These are phyloP conservation scores for Clarias batrachus DNA, from an alignment of 2,113 vertebrate species.

Conservation along the genomic window DNA sequence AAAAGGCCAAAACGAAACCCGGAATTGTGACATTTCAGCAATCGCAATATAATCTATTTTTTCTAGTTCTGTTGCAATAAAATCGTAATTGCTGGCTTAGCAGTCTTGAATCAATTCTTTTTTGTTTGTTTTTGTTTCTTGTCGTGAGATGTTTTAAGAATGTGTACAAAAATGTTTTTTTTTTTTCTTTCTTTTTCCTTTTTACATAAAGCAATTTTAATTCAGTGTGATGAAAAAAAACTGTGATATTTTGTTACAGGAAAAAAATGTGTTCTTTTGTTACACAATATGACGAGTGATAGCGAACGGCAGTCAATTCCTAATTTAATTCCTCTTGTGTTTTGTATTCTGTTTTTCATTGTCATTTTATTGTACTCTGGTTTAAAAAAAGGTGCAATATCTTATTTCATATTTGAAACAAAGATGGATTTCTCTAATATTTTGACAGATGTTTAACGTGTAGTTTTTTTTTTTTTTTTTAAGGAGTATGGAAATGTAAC, in stretches of 20 bases:
- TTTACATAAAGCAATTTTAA: constrained; percentile 71
- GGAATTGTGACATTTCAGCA: constrained; percentile 87
- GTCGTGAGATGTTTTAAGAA: constrained; percentile 76
- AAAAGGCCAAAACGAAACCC: constrained; percentile 78
- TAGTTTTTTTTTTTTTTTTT: constrained; percentile 68
- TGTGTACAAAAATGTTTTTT: constrained; percentile 58
- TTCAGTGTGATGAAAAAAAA: constrained; percentile 75
- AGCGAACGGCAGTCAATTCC: constrained; percentile 68
- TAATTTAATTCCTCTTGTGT: constrained; percentile 79
- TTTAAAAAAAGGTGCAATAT: constrained; percentile 81
- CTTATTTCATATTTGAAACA: constrained; percentile 81
- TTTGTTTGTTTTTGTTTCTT: constrained; percentile 56
- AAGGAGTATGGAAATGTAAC: constrained; percentile 72
- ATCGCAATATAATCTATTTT: constrained; percentile 81
- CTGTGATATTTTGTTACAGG: constrained; percentile 72
- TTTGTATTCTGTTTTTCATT: constrained; percentile 77
- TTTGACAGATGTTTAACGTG: constrained; percentile 78
- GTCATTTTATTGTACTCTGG: constrained; percentile 81
- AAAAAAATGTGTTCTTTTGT: constrained; percentile 66
- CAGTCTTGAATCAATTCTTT: constrained; percentile 86
- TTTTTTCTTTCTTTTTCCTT: constrained; percentile 61
- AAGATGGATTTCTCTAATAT: constrained; percentile 78
- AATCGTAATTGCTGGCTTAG: constrained; percentile 83
- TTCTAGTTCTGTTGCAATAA: constrained; percentile 87
- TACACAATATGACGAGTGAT: constrained; percentile 71